Conservation (phyloP, 2,113 vertebrate genomes). For the Tyrannus savana region DNA sequence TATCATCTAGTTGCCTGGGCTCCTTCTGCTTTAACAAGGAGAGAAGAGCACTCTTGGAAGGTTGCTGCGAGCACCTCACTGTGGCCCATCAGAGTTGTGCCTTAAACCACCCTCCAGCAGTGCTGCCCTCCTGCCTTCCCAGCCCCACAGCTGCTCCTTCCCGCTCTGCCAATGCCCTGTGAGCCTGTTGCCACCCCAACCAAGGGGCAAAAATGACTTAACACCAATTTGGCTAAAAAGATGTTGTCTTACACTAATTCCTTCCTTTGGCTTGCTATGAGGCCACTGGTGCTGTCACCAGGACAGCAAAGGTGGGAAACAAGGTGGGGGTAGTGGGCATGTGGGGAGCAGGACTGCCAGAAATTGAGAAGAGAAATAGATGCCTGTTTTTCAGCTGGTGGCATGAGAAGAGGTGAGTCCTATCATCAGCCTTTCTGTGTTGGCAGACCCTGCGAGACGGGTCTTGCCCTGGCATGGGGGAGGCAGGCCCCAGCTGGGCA, state of each 20-base stretch:
- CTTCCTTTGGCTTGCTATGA: neutral
- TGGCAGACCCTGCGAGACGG: fast-evolving
- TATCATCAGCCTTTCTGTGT: neutral
- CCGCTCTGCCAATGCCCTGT: fast-evolving
- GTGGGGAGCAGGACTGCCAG: neutral
- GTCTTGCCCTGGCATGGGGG: neutral
- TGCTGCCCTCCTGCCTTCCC: neutral
- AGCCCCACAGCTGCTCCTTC: neutral
- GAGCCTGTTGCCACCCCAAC: fast-evolving
- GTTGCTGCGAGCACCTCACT: neutral
- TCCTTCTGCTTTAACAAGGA: neutral
- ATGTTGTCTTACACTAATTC: fast-evolving
- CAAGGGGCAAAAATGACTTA: fast-evolving
- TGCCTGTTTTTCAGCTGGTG: neutral
- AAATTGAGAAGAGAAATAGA: neutral
- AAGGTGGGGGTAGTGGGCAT: too few species aligned
- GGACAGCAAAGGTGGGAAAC: neutral
- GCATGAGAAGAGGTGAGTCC: neutral
- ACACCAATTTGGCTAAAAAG: neutral
- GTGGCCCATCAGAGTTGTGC: fast-evolving
- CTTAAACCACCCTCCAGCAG: neutral
- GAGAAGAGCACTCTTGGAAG: neutral
- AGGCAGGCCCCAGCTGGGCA: neutral
- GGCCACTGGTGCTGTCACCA: fast-evolving
- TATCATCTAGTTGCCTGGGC: neutral